phyloP scores from a whole-genome alignment of 2,888 invertebrate species.

The Drosophila pseudotalamancana region DNA sequence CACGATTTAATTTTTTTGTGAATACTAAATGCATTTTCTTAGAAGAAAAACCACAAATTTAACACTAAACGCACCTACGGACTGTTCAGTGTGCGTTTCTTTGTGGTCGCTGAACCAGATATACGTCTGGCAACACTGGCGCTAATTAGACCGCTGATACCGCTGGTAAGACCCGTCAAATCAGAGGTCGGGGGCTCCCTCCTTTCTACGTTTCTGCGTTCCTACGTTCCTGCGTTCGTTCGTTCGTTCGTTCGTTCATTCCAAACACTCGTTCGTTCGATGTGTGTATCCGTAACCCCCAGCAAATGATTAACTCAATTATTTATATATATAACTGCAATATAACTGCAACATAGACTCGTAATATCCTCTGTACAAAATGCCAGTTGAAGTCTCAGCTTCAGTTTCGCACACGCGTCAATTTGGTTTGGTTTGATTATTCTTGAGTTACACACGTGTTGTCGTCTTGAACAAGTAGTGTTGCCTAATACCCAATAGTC shows the following conservation, averaged over 20 bases:
- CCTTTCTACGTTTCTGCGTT: conserved; percentile 31
- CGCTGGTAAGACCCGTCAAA: conserved; percentile 80
- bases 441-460: conserved; percentile 57
- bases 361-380: conserved; percentile 62
- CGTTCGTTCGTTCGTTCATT: too few species aligned
- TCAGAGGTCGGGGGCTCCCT: conserved; percentile 46
- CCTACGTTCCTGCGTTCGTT: conserved; percentile 35
- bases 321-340: not conserved
- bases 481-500: conserved; percentile 49
- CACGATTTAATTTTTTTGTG: conserved; percentile 12
- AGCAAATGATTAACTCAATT: conserved; percentile 47
- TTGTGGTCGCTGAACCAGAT: conserved; percentile 82
- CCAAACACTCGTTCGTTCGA: conserved; percentile 21
- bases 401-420: conserved; percentile 59
- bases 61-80: conserved; percentile 73
- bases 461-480: conserved; percentile 51
- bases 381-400: conserved; percentile 46
- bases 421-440: conserved; percentile 40
- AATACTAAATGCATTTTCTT: conserved; percentile 58
- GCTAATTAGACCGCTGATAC: conserved; percentile 81
- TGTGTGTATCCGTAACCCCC: conserved; percentile 58
- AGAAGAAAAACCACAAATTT: conserved; percentile 75
- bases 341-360: conserved; percentile 13
- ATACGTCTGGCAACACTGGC: conserved; percentile 81
- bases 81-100: conserved; percentile 80